Conservation (phyloP, 2,113 vertebrate species). For the Rhynchopsitta pachyrhyncha region DNA sequence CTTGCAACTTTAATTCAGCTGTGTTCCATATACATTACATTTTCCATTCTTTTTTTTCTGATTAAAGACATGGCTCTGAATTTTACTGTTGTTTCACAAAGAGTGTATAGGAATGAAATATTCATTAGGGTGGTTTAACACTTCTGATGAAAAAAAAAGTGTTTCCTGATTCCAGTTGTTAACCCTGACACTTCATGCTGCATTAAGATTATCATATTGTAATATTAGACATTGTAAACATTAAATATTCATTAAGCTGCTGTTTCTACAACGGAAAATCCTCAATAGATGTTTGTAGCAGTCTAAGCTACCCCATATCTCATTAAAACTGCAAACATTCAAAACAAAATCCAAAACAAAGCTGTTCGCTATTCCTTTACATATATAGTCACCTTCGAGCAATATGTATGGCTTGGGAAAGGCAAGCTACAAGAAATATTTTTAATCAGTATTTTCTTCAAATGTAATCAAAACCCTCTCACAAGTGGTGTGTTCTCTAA, state of each 20-base stretch:
- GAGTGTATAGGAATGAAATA: background rate
- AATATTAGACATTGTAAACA: background rate
- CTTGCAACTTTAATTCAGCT: background rate
- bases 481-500: background rate
- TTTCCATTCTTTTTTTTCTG: background rate
- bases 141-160: background rate
- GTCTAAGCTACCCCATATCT: background rate
- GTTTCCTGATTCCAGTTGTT: background rate
- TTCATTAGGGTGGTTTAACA: background rate
- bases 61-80: background rate
- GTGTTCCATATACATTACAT: background rate
- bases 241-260: background rate
- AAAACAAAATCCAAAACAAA: background rate
- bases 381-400: background rate
- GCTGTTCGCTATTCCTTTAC: background rate
- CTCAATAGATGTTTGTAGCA: background rate
- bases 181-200: background rate
- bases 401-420: background rate
- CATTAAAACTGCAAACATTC: background rate
- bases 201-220: background rate
- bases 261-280: background rate
- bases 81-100: background rate
- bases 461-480: background rate
- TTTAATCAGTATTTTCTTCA: background rate
- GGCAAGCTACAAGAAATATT: background rate